Percentiles rank a stretch among this genome's conserved stretches.
phyloP scores from a whole-genome alignment of 1,140 invertebrate species.

The Agraylea sexmaculata region DNA sequence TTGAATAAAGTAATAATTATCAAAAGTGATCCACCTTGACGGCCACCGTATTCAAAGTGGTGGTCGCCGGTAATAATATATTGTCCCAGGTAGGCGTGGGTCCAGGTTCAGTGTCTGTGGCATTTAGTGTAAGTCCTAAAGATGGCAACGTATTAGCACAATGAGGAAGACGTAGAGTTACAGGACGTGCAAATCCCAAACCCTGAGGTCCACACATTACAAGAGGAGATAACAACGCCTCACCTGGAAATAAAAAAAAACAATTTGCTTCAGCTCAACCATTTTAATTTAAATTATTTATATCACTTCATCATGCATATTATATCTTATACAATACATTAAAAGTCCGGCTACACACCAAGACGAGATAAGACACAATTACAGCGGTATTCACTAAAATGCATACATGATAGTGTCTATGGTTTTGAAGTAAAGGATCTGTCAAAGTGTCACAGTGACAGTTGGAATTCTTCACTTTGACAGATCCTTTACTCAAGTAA shows the following conservation, averaged over 20 bases:
- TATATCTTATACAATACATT: too few species aligned
- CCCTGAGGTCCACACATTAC: conserved; percentile 94
- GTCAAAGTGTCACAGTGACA: too few species aligned
- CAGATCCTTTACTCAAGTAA: too few species aligned
- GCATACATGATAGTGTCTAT: neutral
- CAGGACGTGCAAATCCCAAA: conserved; percentile 72
- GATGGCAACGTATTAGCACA: conserved; percentile 60
- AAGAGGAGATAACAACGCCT: conserved; percentile 81
- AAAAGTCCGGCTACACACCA: neutral
- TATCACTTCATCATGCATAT: neutral
- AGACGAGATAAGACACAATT: too few species aligned
- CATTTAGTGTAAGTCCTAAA: conserved; percentile 60
- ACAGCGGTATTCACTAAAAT: neutral
- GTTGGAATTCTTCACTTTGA: too few species aligned
- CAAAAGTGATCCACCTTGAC: conserved; percentile 85
- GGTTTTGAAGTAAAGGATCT: too few species aligned
- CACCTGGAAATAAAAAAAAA: conserved; percentile 50
- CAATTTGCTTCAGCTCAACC: conserved; percentile 8
- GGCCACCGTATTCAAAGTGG: conserved; percentile 72
- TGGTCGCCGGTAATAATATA: conserved; percentile 60
- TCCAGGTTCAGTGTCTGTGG: conserved; percentile 59
- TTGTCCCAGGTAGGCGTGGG: conserved; percentile 61
- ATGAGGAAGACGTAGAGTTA: conserved; percentile 72
- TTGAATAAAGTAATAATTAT: conserved; percentile 16
- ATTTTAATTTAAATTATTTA: neutral